Conservation (phyloP, 2,113 vertebrate genomes). For the Elephas maximus region DNA sequence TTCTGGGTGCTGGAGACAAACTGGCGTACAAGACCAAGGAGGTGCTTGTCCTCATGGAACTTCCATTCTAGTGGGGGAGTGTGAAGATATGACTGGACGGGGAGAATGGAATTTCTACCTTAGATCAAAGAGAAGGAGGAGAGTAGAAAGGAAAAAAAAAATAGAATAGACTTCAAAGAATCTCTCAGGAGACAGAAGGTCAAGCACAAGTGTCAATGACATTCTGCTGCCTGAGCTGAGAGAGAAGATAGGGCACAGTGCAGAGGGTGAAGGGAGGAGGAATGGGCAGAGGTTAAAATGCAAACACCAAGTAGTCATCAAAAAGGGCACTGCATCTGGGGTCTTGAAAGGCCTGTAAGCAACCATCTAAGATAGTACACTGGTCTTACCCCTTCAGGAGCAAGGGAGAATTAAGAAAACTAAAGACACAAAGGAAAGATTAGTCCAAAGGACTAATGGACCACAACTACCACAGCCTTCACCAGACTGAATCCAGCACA, state of each 20-base stretch:
- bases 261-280: not conserved
- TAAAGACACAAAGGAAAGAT: too few relatives aligned
- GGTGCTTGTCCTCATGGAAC: not conserved
- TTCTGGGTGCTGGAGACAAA: not conserved
- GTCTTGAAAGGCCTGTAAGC: too few relatives aligned
- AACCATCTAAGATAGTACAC: too few relatives aligned
- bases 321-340: not conserved
- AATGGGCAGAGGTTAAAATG: not conserved
- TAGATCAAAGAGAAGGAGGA: not conserved
- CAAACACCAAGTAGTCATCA: not conserved
- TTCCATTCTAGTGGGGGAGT: too few relatives aligned
- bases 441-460: too few relatives aligned
- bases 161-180: not conserved
- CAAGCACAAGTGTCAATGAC: not conserved
- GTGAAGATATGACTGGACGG: not conserved
- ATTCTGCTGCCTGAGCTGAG: not conserved
- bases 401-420: too few relatives aligned
- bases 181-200: not conserved
- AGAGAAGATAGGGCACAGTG: not conserved
- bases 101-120: not conserved
- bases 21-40: not conserved
- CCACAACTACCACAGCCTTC: too few relatives aligned
- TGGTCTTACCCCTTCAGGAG: too few relatives aligned
- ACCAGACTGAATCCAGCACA: too few relatives aligned
- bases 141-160: not conserved